These are phyloP conservation scores for Eulemur albifrons DNA, from an alignment of 2,797 vertebrate species.

Conservation along the genomic window DNA sequence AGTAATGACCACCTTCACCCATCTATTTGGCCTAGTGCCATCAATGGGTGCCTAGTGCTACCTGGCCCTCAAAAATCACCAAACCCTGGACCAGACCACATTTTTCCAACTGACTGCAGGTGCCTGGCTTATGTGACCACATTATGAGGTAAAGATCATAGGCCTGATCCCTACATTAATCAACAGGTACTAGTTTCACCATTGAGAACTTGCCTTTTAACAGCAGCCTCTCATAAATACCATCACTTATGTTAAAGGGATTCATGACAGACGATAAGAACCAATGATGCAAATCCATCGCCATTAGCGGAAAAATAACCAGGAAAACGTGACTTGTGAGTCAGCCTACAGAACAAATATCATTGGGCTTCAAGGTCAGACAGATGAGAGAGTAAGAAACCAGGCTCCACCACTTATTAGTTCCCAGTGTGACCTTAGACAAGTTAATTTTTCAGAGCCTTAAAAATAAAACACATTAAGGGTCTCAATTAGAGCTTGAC, in stretches of 20 bases:
- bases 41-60: not conserved
- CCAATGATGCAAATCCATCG: conserved; percentile 21
- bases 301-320: not conserved
- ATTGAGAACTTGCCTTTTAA: conserved; percentile 21
- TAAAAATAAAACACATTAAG: conserved; percentile 19
- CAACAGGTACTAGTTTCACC: not conserved
- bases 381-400: not conserved
- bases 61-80: not conserved
- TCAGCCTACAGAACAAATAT: not conserved
- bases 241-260: not conserved
- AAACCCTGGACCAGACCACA: not conserved
- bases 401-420: not conserved
- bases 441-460: conserved; percentile 28
- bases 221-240: conserved; percentile 22
- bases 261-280: not conserved
- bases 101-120: not conserved
- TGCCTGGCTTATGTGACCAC: not conserved
- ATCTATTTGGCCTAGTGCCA: not conserved
- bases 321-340: not conserved
- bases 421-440: not conserved
- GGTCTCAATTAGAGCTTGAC: not conserved
- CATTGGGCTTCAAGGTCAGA: conserved; percentile 12
- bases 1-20: not conserved
- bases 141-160: not conserved
- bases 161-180: not conserved